phyloP scores from a whole-genome alignment of 2,888 invertebrate genomes.

The Allacma fusca region DNA sequence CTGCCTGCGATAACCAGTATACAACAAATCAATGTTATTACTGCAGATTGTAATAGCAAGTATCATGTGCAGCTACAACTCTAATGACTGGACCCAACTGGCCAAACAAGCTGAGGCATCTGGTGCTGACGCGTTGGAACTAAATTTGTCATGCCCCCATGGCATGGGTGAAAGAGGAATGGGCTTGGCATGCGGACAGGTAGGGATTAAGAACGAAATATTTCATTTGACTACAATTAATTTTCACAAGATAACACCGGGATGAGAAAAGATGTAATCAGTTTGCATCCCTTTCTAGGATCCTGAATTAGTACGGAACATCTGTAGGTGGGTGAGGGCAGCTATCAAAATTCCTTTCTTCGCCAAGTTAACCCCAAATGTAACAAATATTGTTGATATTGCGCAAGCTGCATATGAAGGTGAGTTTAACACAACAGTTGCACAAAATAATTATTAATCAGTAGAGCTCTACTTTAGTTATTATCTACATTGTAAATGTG shows the following conservation, averaged over 20 bases:
- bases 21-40: no score
- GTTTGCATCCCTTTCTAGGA: conserved; percentile 69
- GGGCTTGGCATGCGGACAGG: conserved; percentile 98
- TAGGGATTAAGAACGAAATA: conserved; percentile 64
- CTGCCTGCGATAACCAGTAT: no score
- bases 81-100: conserved; percentile 87
- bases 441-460: no score
- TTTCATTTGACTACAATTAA: no score
- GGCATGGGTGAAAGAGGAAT: conserved; percentile 97
- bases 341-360: conserved; percentile 94
- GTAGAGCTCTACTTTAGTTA: no score
- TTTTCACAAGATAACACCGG: no score
- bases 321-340: conserved; percentile 87
- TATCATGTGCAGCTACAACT: conserved; percentile 90
- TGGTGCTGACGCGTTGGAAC: conserved; percentile 93
- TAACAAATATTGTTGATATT: conserved; percentile 88
- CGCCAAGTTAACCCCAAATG: conserved; percentile 96
- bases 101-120: conserved; percentile 78
- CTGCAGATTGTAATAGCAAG: conserved; percentile 88
- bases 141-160: conserved; percentile 97
- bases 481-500: no score
- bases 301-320: conserved; percentile 84
- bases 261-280: neutral
- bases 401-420: conserved; percentile 90
- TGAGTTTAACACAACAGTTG: conserved; percentile 62